Evolutionary conservation across 2,797 vertebrate genomes (phyloP), one percentile per base, ranked within the genome.

Genomic region (Gallirallus australis): DNA sequence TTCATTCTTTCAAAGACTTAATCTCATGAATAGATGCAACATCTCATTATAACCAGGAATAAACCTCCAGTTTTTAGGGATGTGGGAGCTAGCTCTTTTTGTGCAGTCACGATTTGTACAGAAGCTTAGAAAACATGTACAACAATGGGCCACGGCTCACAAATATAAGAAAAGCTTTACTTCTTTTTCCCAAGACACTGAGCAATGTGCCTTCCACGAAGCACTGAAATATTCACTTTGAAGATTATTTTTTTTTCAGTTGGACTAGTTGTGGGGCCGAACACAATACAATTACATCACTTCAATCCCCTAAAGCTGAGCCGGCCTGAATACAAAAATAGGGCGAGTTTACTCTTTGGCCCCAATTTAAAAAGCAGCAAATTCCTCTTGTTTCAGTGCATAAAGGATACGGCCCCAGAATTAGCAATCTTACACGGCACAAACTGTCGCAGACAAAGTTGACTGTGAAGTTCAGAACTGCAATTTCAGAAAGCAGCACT

Each of bases 231-330:
- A 96, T 80, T 92, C 90, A 96, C 96, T 97, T 97, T 98, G 97
- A 97, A 97, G 95, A 96, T 96, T 93, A n/a, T 73, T 82, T 96
- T 95, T 45, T 45, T 87, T 91, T 60, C 92, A 82, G 53, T 88
- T 80, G 82, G 92, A 86, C 94, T 80, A 94, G 93, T 95, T 96
- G 90, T 96, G 85, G 84, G 94, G 92, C 92, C 20, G 15, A 95
- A 75, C 90, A 96, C 73, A 97, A 97, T 80, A 93, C 63, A 96
- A 96, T 97, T 89, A 86, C 84, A 97, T 91, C 90, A 89, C 84
- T 96, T 86, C 95, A 97, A 97, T 97, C 96, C 94, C 92, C 96
- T 94, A 94, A 95, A 98, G 97, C 96, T 92, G 91, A 96, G 95
- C 93, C 12, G 24, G 73, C 77, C 64, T 93, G 94, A 97, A 97